A percentile compares a stretch with the other conserved stretches of the same genome.
phyloP scores from a whole-genome alignment of 2,797 vertebrate species.

The Pygocentrus nattereri region DNA sequence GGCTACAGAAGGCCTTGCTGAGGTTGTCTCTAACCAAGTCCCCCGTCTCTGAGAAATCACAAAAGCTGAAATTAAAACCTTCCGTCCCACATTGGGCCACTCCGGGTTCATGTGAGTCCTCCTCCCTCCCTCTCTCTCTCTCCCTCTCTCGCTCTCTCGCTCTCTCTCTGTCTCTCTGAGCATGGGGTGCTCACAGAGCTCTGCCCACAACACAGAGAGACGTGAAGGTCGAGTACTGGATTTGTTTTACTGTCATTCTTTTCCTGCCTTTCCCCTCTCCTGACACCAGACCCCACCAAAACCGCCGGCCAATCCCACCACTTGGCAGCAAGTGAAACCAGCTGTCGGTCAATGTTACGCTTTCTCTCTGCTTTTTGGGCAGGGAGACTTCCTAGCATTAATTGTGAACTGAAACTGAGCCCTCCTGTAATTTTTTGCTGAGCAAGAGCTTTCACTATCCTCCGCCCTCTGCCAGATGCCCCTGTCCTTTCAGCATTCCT shows the following conservation, averaged over 20 bases:
- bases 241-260: conserved; percentile 41
- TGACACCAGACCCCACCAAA: conserved; percentile 55
- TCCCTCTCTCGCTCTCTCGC: conserved; percentile 7
- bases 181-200: conserved; percentile 48
- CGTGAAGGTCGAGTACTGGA: conserved; percentile 57
- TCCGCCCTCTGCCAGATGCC: conserved; percentile 16
- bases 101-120: conserved; percentile 69
- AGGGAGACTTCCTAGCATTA: conserved; percentile 46
- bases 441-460: conserved; percentile 43
- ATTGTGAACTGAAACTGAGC: conserved; percentile 43
- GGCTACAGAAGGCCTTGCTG: conserved; percentile 53
- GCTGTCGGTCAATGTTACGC: conserved; percentile 58
- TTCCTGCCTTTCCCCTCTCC: conserved; percentile 47
- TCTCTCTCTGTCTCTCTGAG: background rate
- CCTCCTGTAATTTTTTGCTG: conserved; percentile 35
- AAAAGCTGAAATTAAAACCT: conserved; percentile 74
- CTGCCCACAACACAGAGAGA: conserved; percentile 70
- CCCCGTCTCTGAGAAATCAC: conserved; percentile 40
- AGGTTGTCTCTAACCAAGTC: conserved; percentile 45
- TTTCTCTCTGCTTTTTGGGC: conserved; percentile 27
- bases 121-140: conserved; percentile 36
- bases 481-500: conserved; percentile 25
- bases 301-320: conserved; percentile 52
- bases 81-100: conserved; percentile 70
- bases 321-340: conserved; percentile 55